Base-by-base conservation (phyloP, 30 jellyfish, hydroid and myxozoan species). In the Hydractinia echinata region DNA sequence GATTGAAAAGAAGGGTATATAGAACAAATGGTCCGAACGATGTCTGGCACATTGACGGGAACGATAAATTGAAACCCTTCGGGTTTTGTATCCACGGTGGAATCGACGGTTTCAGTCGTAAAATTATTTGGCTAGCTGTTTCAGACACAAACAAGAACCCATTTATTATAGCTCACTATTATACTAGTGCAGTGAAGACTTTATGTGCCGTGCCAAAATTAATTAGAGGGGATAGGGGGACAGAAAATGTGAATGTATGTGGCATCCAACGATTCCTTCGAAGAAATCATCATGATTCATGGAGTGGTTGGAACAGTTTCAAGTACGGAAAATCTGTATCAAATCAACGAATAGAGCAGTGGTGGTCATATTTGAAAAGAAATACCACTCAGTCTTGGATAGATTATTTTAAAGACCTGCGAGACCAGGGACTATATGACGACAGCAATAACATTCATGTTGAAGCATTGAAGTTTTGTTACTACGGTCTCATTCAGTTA, bases 31-130 rank as follows among this genome's bases (percentile, higher is more conserved):
- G 88, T 51, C 88, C 88, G 48, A 84, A 84, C 51, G 66, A 64
- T 66, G 55, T 14, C 53, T 84, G 94, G 94, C 88, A 84, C 64
- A 72, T 68, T 66, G 88, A 84, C 60, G 88, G 94, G 6, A 76
- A 84, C 82, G 87, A 76, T 52, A 84, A 76, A 52, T 67, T 84
- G 68, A 84, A 84, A 66, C 94, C 83, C 54, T 84, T 19, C 67
- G 83, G 94, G n/a, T 84, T 84, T 76, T 82, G 81, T 10, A 84
- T 84, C 53, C 89, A 81, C 54, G 85, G 89, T 8, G 76, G 76
- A 18, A 81, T 81, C 61, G 92, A 84, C 53, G 87, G 92, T n/a
- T 84, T 19, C 53, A 84, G 92, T 84, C 80, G 82, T 49, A 82
- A 71, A 82, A 84, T 73, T 79, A 53, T 84, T 64, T 84, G 94